Base-by-base conservation (phyloP, 2,888 invertebrate genomes). In the Theretra japonica region DNA sequence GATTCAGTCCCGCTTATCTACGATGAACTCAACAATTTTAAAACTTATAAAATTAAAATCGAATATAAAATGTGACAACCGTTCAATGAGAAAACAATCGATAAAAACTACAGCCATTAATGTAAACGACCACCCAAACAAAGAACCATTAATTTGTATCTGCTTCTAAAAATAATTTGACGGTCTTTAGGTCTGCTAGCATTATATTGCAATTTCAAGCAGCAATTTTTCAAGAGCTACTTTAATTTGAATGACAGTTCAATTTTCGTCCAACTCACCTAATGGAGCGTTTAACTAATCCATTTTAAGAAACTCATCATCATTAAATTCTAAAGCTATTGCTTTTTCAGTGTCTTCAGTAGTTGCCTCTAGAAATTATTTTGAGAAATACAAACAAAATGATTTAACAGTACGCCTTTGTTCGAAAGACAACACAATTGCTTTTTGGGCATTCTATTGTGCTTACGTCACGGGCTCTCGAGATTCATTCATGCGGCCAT, bases 381-480 rank as follows among this genome's bases (percentile, higher is more conserved):
- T 65, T 41, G 41, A 23, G 2, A 65, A 65, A 65, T 11, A 58
- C 62, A 62, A 65, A 65, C 48, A 23, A 48, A 65, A 48, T 23
- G 23, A 41, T 17, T 41, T 21, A 65, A 65, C 65, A 23, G 41
- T 41, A 65, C 15, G 21, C 65, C 17, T 23, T 65, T 65, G 65
- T 65, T 21, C 17, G 21, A 48, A 48, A 65, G 17, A 65, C 21
- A 62, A 62, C 33, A 62, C 62, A 48, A 65, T 65, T 48, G 23
- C 41, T 65, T 65, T 60, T 65, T 48, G 41, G 23, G 65, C 48
- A 65, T 48, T 65, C 65, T 62, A 41, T 58, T 62, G 17, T 65
- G 41, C 41, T 4, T 41, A 41, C 65, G 48, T 65, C 65, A 48
- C 65, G 17, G n/a, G 19, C 53, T 53, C 53, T 48, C 48, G 23